A percentile compares a stretch with the other conserved stretches of the same genome.
Conservation (phyloP, 2,888 invertebrate species). For the Volucella inflata region DNA sequence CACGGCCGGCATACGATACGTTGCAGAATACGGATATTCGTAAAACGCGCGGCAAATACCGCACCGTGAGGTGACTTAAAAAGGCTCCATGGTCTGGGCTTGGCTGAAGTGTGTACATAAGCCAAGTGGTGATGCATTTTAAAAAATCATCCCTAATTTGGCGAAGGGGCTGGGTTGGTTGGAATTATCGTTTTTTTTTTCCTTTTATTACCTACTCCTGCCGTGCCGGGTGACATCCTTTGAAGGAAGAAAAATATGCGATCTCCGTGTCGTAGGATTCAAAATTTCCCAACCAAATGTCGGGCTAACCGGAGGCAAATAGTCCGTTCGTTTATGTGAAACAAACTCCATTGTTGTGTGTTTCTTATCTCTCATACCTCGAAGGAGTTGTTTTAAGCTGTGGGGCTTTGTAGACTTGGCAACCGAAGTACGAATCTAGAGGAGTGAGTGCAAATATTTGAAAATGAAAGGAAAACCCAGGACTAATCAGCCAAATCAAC, state of each 20-base stretch:
- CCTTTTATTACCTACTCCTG: neutral
- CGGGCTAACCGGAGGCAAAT: neutral
- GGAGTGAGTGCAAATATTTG: slow-evolving; percentile 72
- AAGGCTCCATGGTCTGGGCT: slow-evolving; percentile 6
- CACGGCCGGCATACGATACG: no score
- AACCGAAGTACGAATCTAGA: neutral
- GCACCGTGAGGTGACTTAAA: neutral
- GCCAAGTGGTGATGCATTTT: slow-evolving; percentile 43
- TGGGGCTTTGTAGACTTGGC: slow-evolving; percentile 17
- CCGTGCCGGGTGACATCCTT: slow-evolving; percentile 17
- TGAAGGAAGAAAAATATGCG: slow-evolving; percentile 43
- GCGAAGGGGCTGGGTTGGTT: neutral
- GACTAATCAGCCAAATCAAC: slow-evolving; percentile 73
- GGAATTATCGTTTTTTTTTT: slow-evolving; percentile 13
- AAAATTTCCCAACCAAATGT: slow-evolving; percentile 36
- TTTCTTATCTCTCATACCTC: slow-evolving; percentile 41
- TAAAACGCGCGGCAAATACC: no score
- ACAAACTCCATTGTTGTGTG: slow-evolving; percentile 7
- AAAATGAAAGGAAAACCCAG: slow-evolving; percentile 57
- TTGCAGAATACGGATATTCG: no score
- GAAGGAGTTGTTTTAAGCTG: slow-evolving; percentile 12
- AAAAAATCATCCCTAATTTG: slow-evolving; percentile 60
- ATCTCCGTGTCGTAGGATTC: slow-evolving; percentile 57
- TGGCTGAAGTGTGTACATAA: slow-evolving; percentile 31
- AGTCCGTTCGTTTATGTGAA: slow-evolving; percentile 26